Percentiles rank a stretch among this genome's conserved stretches.
Conservation (phyloP, 2,888 invertebrate species). For the Ditula angustiorana region DNA sequence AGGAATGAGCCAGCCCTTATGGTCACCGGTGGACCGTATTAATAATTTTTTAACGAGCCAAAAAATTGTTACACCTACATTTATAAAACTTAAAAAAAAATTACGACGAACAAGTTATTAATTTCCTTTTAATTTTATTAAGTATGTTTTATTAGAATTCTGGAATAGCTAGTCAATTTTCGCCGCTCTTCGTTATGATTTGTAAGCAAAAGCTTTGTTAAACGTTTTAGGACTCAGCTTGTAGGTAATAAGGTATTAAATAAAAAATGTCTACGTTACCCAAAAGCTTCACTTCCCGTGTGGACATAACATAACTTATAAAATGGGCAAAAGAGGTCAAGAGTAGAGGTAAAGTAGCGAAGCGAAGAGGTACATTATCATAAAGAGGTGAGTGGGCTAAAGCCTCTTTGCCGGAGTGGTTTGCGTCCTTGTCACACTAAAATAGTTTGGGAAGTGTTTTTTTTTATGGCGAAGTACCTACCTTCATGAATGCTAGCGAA, state of each 20-base stretch:
- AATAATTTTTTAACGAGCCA: no score
- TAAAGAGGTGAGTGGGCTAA: constrained; percentile 3
- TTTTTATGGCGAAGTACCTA: background rate
- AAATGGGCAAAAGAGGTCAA: constrained; percentile 6
- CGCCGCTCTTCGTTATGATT: no score
- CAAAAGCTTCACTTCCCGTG: background rate
- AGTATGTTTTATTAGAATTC: no score
- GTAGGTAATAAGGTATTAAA: background rate
- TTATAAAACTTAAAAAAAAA: no score
- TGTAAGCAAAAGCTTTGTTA: no score
- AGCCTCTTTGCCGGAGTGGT: background rate
- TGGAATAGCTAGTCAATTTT: no score
- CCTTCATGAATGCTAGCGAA: background rate
- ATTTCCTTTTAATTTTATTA: no score
- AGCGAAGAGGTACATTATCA: constrained; percentile 15
- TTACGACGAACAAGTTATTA: no score
- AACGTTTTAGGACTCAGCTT: no score
- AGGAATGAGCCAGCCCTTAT: no score
- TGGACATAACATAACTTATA: constrained; percentile 7
- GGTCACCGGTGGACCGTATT: no score
- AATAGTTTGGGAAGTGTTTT: constrained; percentile 1
- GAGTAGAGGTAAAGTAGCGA: constrained; percentile 1
- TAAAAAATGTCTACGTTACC: background rate
- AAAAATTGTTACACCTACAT: no score
- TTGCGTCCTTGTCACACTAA: background rate